These are phyloP conservation scores for Antennarius striatus DNA, from an alignment of 2,113 vertebrate genomes.

Conservation along the genomic window DNA sequence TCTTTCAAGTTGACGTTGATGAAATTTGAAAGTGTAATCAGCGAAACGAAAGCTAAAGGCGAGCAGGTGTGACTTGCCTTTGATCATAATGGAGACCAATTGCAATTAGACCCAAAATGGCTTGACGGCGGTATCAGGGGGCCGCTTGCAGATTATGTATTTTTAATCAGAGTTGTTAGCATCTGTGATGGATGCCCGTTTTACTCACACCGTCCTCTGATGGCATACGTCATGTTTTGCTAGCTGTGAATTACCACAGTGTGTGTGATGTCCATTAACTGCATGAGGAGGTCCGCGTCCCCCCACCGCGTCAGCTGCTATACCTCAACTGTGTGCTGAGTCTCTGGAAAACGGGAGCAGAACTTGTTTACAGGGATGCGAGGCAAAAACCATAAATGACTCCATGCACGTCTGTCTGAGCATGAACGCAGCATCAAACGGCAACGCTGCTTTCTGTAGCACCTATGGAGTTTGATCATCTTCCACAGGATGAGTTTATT, in stretches of 20 bases:
- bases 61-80: constrained; percentile 82
- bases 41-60: constrained; percentile 78
- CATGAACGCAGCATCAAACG: not conserved
- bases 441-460: not conserved
- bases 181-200: constrained; percentile 79
- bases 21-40: constrained; percentile 83
- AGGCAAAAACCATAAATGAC: constrained; percentile 1
- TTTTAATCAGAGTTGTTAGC: constrained; percentile 85
- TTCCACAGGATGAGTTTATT: too few relatives aligned
- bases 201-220: constrained; percentile 68
- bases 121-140: constrained; percentile 73
- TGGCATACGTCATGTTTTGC: constrained; percentile 57
- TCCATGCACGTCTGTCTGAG: not conserved
- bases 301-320: not conserved
- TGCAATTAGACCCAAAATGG: constrained; percentile 81
- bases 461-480: too few relatives aligned
- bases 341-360: not conserved
- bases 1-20: constrained; percentile 79
- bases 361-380: not conserved
- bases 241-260: constrained; percentile 49
- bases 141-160: constrained; percentile 80
- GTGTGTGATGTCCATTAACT: constrained; percentile 54
- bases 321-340: constrained; percentile 2
- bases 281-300: constrained; percentile 29
- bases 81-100: constrained; percentile 81